Base-by-base conservation (phyloP, 2,113 vertebrate genomes). In the Callipepla californica region DNA sequence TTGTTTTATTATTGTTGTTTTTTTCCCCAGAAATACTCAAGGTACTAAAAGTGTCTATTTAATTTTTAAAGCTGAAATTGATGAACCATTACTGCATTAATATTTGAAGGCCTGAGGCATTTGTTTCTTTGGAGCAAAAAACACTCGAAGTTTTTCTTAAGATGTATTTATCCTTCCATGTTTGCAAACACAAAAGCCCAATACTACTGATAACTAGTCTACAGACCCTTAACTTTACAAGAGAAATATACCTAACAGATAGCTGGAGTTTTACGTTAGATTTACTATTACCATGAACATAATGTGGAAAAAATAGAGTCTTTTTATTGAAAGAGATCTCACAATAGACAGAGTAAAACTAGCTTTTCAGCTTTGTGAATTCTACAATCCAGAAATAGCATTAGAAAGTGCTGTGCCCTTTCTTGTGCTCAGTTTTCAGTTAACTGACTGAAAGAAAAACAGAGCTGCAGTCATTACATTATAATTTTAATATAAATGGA, bases 61-160 rank as follows among this genome's bases (percentile, higher is more conserved):
- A 26, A 57, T 47, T 73, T 81, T 61, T 11, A 51, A 28, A 83
- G 51, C 7, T n/a, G 36, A 90, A 85, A 62, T 48, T 53, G 3
- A 66, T 10, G 8, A 78, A 65, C 10, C 2, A 19, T 11, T 76
- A 68, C 1, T 40, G 4, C 90, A 75, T n/a, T 57, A 0, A 4
- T 16, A 76, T n/a, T 68, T 87, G 15, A 82, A 45, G 12, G 16
- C 20, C 48, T 68, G 8, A 42, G 19, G 21, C 0, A 12, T 40
- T 13, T 19, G 17, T 36, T 75, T 79, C 48, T 30, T 30, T 51
- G 0, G 76, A 92, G 63, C 7, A 76, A 82, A 67, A 16, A 58
- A 53, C 11, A 50, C 6, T 53, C 8, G 6, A 68, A 69, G 32
- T 12, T 36, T 66, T 89, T 16, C 59, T 2, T 18, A 61, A 51